A percentile compares a stretch with the other conserved stretches of the same genome.
phyloP scores from a whole-genome alignment of 2,888 invertebrate genomes.

The Eutolmus rufibarbis region DNA sequence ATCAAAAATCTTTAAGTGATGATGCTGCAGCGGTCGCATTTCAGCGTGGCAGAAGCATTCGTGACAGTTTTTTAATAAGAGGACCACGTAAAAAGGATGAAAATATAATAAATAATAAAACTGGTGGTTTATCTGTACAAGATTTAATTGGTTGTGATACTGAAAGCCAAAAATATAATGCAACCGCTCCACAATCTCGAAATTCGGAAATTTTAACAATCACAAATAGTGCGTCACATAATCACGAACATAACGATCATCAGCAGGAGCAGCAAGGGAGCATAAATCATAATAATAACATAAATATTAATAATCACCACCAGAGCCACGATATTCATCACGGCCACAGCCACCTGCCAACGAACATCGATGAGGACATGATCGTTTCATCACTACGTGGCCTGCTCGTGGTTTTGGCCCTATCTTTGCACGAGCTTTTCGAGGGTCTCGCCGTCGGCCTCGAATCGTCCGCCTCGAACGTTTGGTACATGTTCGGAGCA shows the following conservation, averaged over 20 bases:
- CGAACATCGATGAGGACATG: conserved; percentile 57
- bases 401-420: conserved; percentile 79
- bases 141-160: conserved; percentile 54
- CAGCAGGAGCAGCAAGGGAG: not conserved
- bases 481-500: conserved; percentile 84
- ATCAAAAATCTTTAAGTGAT: conserved; percentile 59
- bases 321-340: conserved; percentile 42
- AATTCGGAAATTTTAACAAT: not conserved
- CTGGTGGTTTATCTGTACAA: conserved; percentile 52
- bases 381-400: conserved; percentile 68
- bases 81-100: not conserved
- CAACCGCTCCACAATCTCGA: not conserved
- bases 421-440: conserved; percentile 86
- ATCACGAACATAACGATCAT: not conserved
- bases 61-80: conserved; percentile 55
- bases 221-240: not conserved
- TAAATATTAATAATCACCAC: conserved; percentile 41
- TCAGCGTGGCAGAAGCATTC: conserved; percentile 56
- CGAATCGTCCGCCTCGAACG: conserved; percentile 69
- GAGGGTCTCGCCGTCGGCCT: conserved; percentile 86
- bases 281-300: conserved; percentile 21
- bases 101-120: not conserved
- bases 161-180: conserved; percentile 50
- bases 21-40: conserved; percentile 55
- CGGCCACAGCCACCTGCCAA: conserved; percentile 54